Conservation (phyloP, 1,140 invertebrate species). For the Megathymus violae region DNA sequence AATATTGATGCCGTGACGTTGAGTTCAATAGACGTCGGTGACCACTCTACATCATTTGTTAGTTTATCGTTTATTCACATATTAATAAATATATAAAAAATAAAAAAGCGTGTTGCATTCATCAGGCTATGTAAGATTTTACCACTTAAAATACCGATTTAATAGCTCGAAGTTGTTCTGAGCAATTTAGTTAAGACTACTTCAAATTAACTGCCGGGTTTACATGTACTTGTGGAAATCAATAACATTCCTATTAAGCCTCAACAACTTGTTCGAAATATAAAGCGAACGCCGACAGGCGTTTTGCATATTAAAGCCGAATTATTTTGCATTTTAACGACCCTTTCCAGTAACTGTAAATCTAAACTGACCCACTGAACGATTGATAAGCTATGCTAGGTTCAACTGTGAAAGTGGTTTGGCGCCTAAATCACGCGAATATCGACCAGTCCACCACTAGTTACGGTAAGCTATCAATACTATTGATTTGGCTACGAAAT, state of each 20-base stretch:
- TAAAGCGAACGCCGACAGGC: slow-evolving; percentile 9
- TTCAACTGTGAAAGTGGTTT: slow-evolving; percentile 34
- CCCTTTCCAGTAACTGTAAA: slow-evolving; percentile 27
- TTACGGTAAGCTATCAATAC: slow-evolving; percentile 1
- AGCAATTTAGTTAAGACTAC: slow-evolving; percentile 27
- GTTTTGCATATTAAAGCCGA: slow-evolving; percentile 32
- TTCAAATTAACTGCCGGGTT: slow-evolving; percentile 21
- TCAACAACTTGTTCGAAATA: slow-evolving; percentile 27
- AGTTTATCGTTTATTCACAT: too few relatives aligned
- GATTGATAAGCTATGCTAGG: slow-evolving; percentile 24
- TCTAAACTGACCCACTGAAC: slow-evolving; percentile 23
- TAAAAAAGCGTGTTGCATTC: too few relatives aligned
- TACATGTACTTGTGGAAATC: slow-evolving; percentile 13
- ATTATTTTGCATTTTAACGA: slow-evolving; percentile 35
- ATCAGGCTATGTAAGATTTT: neutral
- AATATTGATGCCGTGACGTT: too few relatives aligned
- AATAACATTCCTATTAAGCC: slow-evolving; percentile 26
- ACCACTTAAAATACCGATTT: neutral
- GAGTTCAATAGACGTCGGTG: too few relatives aligned
- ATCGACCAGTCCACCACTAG: slow-evolving; percentile 6
- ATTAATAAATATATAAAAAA: too few relatives aligned
- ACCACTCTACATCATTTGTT: too few relatives aligned
- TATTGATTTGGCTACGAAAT: too few relatives aligned
- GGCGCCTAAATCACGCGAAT: slow-evolving; percentile 28
- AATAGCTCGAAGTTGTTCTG: neutral